A percentile compares a stretch with the other conserved stretches of the same genome.
Conservation (phyloP, 2,888 invertebrate species). For the Diachrysia chrysitis region DNA sequence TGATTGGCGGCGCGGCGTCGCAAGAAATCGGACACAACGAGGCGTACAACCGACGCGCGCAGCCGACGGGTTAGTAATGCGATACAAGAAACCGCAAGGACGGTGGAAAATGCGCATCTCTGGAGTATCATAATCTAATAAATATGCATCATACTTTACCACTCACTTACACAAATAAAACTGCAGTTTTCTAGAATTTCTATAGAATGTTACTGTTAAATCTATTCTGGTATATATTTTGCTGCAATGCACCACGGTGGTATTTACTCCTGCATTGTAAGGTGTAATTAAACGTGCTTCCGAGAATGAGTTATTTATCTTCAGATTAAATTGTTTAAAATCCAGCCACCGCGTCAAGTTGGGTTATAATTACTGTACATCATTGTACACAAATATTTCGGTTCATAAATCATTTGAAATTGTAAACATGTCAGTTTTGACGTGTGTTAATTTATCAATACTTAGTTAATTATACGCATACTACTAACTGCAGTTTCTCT, state of each 20-base stretch:
- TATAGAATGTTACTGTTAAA: background rate
- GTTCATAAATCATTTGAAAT: constrained; percentile 41
- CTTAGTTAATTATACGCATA: constrained; percentile 29
- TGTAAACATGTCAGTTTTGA: constrained; percentile 27
- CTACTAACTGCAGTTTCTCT: constrained; percentile 8
- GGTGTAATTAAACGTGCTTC: background rate
- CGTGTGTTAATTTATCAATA: constrained; percentile 37
- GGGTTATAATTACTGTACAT: constrained; percentile 12
- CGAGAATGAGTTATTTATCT: background rate
- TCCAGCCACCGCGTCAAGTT: constrained; percentile 14
- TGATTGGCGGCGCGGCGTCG: constrained; percentile 39
- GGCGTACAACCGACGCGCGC: constrained; percentile 59
- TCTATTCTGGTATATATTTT: background rate
- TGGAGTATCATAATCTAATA: constrained; percentile 44
- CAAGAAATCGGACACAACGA: constrained; percentile 61
- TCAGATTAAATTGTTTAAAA: constrained; percentile 21
- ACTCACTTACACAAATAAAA: background rate
- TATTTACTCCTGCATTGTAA: background rate
- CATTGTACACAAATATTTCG: constrained; percentile 5
- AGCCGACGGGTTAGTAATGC: constrained; percentile 44
- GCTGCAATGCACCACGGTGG: background rate
- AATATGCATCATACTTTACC: constrained; percentile 6
- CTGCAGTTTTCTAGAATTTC: background rate
- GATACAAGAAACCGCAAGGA: constrained; percentile 60
- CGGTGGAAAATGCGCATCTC: constrained; percentile 60